Evolutionary conservation across 1,140 invertebrate species (phyloP), one percentile per base, ranked within the genome.

Genomic region (Atta cephalotes): DNA sequence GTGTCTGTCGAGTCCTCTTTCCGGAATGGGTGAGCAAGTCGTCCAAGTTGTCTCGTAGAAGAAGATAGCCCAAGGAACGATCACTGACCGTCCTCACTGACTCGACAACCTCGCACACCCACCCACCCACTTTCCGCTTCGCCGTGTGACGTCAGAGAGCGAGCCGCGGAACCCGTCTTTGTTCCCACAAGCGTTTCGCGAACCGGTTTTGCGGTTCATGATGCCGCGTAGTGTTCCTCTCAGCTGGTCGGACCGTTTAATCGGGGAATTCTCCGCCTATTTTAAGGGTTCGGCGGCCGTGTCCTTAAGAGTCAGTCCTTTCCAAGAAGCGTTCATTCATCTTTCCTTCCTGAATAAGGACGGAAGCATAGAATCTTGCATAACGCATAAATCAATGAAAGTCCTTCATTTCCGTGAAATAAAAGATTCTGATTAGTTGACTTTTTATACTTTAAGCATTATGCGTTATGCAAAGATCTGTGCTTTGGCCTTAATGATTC

Each of bases 121-220:
- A 90, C 71, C 92, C 90, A 92, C 91, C 91, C 92, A 92, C 92
- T 90, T 92, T 92, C 90, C 92, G 91, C 91, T 91, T 87, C 80
- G 72, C 35, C 39, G 31, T 58, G 90, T 94, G 94, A 94, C 93
- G 94, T 95, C 93, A 95, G 88, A 85, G 56, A 53, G 66, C 21
- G 66, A 35, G 58, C 45, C 74, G 85, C 86, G 92, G 92, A 94
- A 94, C 94, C 93, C 88, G 94, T 95, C 93, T 95, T 95, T 95
- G 94, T 95, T 94, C 94, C 89, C 92, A 93, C 91, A 92, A 92
- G 92, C 92, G 90, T 92, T 92, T 90, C 84, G 88, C 91, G 89
- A 93, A 95, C 94, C 94, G 94, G 94, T 94, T 94, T 68, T 94
- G 70, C 90, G 89, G 90, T 74, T 76, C 28, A 87, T 21, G 87